A percentile compares a stretch with the other conserved stretches of the same genome.
Conservation (phyloP, 1,140 invertebrate species). For the Magallana angulata region DNA sequence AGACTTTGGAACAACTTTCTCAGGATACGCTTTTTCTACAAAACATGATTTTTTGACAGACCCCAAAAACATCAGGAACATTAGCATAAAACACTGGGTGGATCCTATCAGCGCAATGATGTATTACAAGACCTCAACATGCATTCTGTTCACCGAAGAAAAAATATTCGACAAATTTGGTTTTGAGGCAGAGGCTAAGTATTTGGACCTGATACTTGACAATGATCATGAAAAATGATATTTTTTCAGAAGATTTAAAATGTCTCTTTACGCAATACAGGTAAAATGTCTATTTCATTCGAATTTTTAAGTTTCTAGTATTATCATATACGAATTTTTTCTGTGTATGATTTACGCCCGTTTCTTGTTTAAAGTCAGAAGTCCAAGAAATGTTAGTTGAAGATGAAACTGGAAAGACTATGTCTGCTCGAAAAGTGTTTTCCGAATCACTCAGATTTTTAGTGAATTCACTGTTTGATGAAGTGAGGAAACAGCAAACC, state of each 20-base stretch:
- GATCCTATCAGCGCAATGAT: neutral
- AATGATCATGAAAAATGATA: neutral
- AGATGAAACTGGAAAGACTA: neutral
- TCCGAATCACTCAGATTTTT: neutral
- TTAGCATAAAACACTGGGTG: neutral
- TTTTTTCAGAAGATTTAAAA: neutral
- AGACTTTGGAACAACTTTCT: constrained; percentile 37
- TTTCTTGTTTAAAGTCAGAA: neutral
- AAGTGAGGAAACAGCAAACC: neutral
- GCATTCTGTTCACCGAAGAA: neutral
- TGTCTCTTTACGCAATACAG: neutral
- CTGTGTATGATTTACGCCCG: neutral
- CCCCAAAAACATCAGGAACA: neutral
- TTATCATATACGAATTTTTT: too few relatives aligned
- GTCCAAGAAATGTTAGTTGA: neutral
- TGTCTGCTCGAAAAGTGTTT: neutral
- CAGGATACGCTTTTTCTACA: constrained; percentile 41
- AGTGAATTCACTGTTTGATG: neutral
- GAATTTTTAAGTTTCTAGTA: neutral
- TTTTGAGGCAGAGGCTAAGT: neutral
- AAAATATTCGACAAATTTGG: neutral
- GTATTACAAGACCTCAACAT: neutral
- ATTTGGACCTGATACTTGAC: neutral
- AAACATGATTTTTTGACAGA: neutral
- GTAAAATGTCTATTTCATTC: neutral